Evolutionary conservation across 2,888 invertebrate species (phyloP).

Genomic region (Subacronicta megacephala): DNA sequence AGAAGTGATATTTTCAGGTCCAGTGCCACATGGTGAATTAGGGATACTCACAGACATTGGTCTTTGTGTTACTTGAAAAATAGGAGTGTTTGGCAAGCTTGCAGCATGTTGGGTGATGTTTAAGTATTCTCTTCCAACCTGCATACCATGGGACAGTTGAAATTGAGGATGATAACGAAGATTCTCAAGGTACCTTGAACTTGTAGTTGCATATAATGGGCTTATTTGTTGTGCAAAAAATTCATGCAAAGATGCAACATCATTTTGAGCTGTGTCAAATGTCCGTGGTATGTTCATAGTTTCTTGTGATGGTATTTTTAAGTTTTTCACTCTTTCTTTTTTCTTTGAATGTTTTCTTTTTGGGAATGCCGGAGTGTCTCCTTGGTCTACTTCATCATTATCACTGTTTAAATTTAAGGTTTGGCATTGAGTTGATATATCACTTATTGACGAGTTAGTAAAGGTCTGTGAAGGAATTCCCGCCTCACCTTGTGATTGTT

Average conservation of each 20-base stretch:
- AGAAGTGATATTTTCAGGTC: constrained; percentile 62
- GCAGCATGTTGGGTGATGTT: constrained; percentile 53
- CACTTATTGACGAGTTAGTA: constrained; percentile 53
- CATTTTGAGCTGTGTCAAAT: constrained; percentile 53
- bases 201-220: constrained; percentile 73
- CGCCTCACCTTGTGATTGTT: constrained; percentile 40
- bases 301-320: constrained; percentile 66
- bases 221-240: constrained; percentile 70
- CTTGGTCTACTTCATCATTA: constrained; percentile 54
- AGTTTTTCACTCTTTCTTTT: constrained; percentile 71
- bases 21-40: constrained; percentile 56
- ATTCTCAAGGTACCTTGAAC: constrained; percentile 80
- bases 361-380: constrained; percentile 44
- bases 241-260: constrained; percentile 68
- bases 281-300: constrained; percentile 48
- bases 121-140: constrained; percentile 34
- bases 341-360: constrained; percentile 76
- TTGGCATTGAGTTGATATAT: constrained; percentile 57
- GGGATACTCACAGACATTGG: constrained; percentile 58
- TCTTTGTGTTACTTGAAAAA: constrained; percentile 43
- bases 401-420: constrained; percentile 61
- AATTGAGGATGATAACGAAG: constrained; percentile 78
- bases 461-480: constrained; percentile 40
- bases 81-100: constrained; percentile 68
- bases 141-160: constrained; percentile 67